Evolutionary conservation across 2,797 vertebrate species (phyloP).

Genomic region (Ibycter americanus): DNA sequence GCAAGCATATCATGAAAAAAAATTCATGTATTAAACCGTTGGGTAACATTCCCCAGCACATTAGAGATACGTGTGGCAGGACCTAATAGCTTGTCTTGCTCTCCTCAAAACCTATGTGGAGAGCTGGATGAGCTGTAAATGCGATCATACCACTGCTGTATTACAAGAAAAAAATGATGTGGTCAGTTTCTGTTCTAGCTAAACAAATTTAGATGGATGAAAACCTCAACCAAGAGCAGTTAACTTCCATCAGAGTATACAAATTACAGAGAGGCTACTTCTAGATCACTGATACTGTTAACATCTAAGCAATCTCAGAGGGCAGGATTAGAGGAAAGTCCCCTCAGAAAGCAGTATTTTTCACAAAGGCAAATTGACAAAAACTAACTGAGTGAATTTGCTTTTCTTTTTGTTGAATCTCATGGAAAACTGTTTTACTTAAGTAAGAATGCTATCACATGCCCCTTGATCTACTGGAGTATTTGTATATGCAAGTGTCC

Average conservation of each 20-base stretch:
- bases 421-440: background rate
- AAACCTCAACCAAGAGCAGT: background rate
- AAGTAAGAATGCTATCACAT: background rate
- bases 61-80: background rate
- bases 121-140: background rate
- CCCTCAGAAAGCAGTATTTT: background rate
- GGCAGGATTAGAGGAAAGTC: background rate
- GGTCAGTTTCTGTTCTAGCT: background rate
- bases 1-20: background rate
- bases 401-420: background rate
- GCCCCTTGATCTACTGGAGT: background rate
- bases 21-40: background rate
- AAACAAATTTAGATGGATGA: background rate
- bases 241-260: background rate
- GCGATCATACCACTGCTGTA: background rate
- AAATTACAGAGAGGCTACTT: background rate
- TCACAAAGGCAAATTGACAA: background rate
- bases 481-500: fast-evolving
- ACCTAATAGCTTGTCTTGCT: background rate
- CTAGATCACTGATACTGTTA: background rate
- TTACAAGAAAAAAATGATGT: background rate
- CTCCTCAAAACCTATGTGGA: background rate
- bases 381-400: background rate
- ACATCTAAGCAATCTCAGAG: background rate
- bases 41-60: background rate